These are phyloP conservation scores for Gobiocypris rarus DNA, from an alignment of 2,113 vertebrate genomes.

Conservation along the genomic window DNA sequence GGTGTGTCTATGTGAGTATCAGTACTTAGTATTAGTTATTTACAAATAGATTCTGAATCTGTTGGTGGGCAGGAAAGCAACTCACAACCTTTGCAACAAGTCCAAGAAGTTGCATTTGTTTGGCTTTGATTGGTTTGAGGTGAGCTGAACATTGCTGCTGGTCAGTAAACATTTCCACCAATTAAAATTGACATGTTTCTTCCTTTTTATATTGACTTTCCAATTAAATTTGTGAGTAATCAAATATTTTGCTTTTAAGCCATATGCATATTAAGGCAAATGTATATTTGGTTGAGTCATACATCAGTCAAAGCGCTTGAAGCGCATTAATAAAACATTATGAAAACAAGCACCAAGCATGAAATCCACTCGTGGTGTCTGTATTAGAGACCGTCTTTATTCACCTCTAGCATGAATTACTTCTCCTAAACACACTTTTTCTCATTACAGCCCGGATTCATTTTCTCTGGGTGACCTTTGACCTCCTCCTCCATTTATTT, in stretches of 20 bases:
- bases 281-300: neutral
- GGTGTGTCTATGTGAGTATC: neutral
- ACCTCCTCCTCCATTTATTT: conserved; percentile 53
- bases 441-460: conserved; percentile 19
- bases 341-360: conserved; percentile 7
- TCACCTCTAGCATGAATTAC: neutral
- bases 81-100: neutral
- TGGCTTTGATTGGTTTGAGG: neutral
- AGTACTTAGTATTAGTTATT: neutral
- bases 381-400: conserved; percentile 26
- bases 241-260: neutral
- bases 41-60: neutral
- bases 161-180: neutral
- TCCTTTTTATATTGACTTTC: neutral
- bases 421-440: conserved; percentile 28
- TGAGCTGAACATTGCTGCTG: neutral
- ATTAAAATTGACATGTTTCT: neutral
- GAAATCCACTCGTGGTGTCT: conserved; percentile 22
- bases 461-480: conserved; percentile 32
- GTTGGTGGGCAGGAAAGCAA: neutral
- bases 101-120: neutral
- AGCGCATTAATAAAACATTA: neutral
- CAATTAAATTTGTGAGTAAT: neutral
- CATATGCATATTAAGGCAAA: neutral
- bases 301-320: neutral